Conservation (phyloP, 2,888 invertebrate species). For the Cataglyphis rosenhaueri region DNA sequence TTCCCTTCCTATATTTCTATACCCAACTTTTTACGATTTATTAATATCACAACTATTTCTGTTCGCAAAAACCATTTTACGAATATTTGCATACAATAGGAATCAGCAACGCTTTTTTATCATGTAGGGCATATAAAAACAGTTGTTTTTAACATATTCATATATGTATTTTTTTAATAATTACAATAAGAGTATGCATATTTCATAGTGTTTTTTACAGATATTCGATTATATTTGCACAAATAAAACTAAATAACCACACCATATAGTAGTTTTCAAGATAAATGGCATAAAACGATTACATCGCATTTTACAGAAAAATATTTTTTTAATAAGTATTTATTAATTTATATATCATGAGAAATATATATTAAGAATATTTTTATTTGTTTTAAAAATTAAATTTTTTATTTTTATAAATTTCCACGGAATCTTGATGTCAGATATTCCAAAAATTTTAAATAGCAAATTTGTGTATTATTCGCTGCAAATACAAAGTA, state of each 20-base stretch:
- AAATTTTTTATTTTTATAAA: not conserved
- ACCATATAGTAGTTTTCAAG: not conserved
- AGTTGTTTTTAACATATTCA: not conserved
- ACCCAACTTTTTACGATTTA: not conserved
- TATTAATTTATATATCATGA: no score
- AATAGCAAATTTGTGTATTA: not conserved
- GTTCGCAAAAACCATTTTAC: not conserved
- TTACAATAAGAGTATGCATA: not conserved
- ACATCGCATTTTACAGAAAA: not conserved
- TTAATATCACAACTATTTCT: not conserved
- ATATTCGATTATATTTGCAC: not conserved
- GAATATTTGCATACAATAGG: constrained; percentile 10
- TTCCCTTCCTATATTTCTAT: not conserved
- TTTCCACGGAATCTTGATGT: not conserved
- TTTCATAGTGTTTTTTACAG: not conserved
- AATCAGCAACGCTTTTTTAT: not conserved
- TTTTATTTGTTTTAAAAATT: constrained; percentile 12
- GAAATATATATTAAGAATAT: not conserved
- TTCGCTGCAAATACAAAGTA: not conserved
- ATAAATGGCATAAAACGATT: not conserved
- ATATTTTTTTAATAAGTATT: not conserved
- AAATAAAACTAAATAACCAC: not conserved
- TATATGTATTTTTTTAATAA: not conserved
- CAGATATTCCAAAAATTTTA: not conserved
- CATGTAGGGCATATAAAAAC: not conserved